Conservation (phyloP, 2,113 vertebrate species). For the Tychaedon coryphoeus region DNA sequence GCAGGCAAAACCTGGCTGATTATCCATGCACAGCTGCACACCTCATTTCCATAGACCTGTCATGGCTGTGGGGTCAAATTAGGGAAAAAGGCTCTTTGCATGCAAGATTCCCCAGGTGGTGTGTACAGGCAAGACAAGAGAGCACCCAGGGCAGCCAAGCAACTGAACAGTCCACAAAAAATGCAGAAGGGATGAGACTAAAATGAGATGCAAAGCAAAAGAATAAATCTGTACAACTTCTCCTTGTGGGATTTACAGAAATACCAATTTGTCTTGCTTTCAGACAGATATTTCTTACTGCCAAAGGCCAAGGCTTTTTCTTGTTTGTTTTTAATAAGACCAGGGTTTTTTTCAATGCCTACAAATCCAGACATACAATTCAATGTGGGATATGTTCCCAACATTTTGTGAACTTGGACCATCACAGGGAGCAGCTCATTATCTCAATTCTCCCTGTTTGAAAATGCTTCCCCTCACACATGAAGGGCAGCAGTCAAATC, state of each 20-base stretch:
- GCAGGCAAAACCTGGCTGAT: background rate
- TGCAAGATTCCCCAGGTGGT: background rate
- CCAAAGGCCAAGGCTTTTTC: background rate
- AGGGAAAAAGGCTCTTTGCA: background rate
- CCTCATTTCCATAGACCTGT: background rate
- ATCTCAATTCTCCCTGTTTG: background rate
- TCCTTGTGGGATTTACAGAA: background rate
- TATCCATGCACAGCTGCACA: background rate
- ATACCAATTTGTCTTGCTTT: background rate
- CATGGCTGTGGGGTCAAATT: background rate
- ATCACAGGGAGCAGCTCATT: background rate
- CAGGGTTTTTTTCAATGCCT: background rate
- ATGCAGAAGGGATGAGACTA: background rate
- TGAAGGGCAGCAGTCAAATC: background rate
- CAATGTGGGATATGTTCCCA: background rate
- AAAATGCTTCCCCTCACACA: fast-evolving
- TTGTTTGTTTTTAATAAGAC: background rate
- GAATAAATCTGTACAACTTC: background rate
- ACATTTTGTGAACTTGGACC: background rate
- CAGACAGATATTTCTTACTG: background rate
- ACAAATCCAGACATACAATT: background rate
- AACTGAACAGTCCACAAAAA: background rate
- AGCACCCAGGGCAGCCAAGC: background rate
- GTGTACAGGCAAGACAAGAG: background rate
- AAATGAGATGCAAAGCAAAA: background rate